Evolutionary conservation across 2,113 vertebrate genomes (phyloP).

Genomic region (Fregata magnificens): DNA sequence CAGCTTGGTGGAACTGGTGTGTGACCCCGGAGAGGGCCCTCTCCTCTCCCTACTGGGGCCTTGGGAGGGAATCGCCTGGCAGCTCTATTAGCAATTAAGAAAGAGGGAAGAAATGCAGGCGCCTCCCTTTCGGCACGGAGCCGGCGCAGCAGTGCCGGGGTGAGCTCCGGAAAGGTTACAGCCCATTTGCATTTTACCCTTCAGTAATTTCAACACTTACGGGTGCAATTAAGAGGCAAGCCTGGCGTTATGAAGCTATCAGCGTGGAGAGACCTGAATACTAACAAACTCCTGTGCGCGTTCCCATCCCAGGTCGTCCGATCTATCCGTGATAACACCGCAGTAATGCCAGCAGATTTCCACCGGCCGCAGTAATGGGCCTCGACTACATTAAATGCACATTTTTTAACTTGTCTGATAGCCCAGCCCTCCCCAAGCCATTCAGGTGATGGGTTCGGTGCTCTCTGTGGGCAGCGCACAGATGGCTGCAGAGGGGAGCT

Average conservation of each 20-base stretch:
- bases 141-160: not conserved
- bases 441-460: rapidly evolving
- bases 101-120: not conserved
- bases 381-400: not conserved
- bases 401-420: not conserved
- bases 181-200: slow-evolving; percentile 63
- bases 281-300: not conserved
- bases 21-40: not conserved
- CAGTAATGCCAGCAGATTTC: not conserved
- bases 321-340: not conserved
- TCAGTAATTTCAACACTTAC: slow-evolving; percentile 62
- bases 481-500: rapidly evolving
- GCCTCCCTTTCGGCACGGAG: not conserved
- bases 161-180: slow-evolving; percentile 61
- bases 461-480: not conserved
- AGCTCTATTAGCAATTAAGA: not conserved
- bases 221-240: slow-evolving; percentile 65
- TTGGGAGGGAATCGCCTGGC: not conserved
- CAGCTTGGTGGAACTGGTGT: not conserved
- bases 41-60: not conserved
- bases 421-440: not conserved
- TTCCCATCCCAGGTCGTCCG: not conserved
- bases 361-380: not conserved
- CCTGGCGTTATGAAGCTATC: slow-evolving; percentile 2
- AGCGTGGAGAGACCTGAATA: slow-evolving; percentile 43